A percentile compares a stretch with the other conserved stretches of the same genome.
Evolutionary conservation across 2,113 vertebrate species (phyloP).

Genomic region (Grammomys surdaster): DNA sequence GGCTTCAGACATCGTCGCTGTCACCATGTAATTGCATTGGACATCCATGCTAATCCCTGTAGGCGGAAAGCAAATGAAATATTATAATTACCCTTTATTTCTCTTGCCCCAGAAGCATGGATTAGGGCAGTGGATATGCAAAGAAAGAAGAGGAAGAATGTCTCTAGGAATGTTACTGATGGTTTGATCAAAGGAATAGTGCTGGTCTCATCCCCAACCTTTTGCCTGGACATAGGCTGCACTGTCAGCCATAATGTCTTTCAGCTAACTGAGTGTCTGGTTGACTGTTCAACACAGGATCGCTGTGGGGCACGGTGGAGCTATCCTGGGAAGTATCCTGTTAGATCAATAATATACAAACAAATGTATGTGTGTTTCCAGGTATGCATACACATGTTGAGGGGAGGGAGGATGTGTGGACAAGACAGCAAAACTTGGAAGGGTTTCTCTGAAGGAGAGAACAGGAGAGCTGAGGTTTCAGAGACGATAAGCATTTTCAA

Average conservation of each 20-base stretch:
- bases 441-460: constrained; percentile 52
- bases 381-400: not conserved
- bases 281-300: constrained; percentile 78
- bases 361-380: not conserved
- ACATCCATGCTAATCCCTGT: constrained; percentile 79
- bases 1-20: constrained; percentile 65
- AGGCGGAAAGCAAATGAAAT: constrained; percentile 82
- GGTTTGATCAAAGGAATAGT: constrained; percentile 79
- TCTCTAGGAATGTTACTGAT: constrained; percentile 51
- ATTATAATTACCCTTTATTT: constrained; percentile 85
- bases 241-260: constrained; percentile 78
- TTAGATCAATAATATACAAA: constrained; percentile 32
- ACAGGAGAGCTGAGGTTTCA: constrained; percentile 25
- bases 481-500: constrained; percentile 37
- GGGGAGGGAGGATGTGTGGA: not conserved
- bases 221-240: constrained; percentile 46
- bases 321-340: constrained; percentile 55
- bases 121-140: constrained; percentile 35
- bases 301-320: not conserved
- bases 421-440: constrained; percentile 21
- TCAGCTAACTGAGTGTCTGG: constrained; percentile 72
- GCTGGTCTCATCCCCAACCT: constrained; percentile 46
- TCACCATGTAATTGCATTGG: constrained; percentile 78
- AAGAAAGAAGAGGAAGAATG: not conserved
- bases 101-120: constrained; percentile 29